Evolutionary conservation across 2,797 vertebrate genomes (phyloP).

Genomic region (Diplodus puntazzo): DNA sequence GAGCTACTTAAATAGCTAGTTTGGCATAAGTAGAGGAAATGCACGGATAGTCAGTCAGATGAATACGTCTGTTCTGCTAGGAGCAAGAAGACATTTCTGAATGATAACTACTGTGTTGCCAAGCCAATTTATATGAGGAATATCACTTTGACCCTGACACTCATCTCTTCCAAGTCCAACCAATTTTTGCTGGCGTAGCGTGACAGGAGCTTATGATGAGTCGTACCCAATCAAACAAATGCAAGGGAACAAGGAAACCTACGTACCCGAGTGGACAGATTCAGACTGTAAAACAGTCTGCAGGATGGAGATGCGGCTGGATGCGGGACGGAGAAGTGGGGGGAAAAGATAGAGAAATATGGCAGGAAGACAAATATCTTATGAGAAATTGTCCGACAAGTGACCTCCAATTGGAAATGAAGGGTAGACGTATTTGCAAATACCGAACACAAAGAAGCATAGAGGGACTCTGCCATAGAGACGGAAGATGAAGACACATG

Average conservation of each 20-base stretch:
- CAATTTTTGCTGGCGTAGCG: neutral
- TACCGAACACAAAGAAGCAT: neutral
- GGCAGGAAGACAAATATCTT: neutral
- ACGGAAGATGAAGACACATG: neutral
- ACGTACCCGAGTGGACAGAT: neutral
- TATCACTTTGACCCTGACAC: neutral
- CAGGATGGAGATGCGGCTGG: neutral
- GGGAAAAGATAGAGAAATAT: neutral
- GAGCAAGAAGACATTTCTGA: neutral
- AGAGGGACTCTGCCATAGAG: neutral
- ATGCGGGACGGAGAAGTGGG: neutral
- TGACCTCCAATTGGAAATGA: neutral
- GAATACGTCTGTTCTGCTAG: neutral
- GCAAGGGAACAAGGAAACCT: neutral
- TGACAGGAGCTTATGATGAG: slow-evolving; percentile 22
- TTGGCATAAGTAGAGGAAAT: neutral
- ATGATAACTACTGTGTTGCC: neutral
- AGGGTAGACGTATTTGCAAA: neutral
- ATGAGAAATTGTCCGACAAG: neutral
- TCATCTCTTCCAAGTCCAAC: slow-evolving; percentile 1
- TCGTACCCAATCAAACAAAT: neutral
- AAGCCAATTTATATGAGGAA: neutral
- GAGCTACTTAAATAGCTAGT: too few relatives aligned
- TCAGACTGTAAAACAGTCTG: slow-evolving; percentile 7
- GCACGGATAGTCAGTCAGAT: neutral